Conservation (phyloP, 2,797 vertebrate species). For the Tapirus indicus region DNA sequence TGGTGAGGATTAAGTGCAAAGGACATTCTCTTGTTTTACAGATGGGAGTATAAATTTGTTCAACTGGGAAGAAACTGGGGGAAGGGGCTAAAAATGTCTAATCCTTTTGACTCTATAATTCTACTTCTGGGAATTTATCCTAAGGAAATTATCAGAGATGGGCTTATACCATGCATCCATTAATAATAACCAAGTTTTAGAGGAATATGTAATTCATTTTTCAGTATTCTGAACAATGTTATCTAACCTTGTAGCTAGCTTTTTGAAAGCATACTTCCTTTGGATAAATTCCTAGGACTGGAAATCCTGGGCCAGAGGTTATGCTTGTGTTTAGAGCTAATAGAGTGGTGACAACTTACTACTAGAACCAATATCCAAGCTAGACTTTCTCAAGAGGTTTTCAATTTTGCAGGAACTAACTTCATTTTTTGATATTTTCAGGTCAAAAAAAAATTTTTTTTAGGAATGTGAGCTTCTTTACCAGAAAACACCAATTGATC, state of each 20-base stretch:
- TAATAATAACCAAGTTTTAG: conserved; percentile 55
- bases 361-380: conserved; percentile 31
- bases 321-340: conserved; percentile 45
- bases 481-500: conserved; percentile 41
- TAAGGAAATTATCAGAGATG: conserved; percentile 24
- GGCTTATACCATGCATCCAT: not conserved
- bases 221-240: conserved; percentile 39
- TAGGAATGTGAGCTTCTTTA: conserved; percentile 23
- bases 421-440: conserved; percentile 43
- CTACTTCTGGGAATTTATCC: conserved; percentile 54
- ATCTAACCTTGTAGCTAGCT: not conserved
- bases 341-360: not conserved
- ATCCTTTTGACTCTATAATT: conserved; percentile 54
- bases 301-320: conserved; percentile 45
- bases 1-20: conserved; percentile 41
- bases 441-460: not conserved
- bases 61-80: not conserved
- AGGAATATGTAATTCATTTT: conserved; percentile 57
- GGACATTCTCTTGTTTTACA: conserved; percentile 52
- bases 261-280: conserved; percentile 56
- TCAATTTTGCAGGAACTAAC: conserved; percentile 52
- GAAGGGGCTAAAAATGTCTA: not conserved
- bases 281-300: conserved; percentile 53
- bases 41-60: conserved; percentile 19
- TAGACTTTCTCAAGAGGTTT: conserved; percentile 60